Evolutionary conservation across 1,140 invertebrate genomes (phyloP), one percentile per base, ranked within the genome.

Genomic region (Oscheius sp.): DNA sequence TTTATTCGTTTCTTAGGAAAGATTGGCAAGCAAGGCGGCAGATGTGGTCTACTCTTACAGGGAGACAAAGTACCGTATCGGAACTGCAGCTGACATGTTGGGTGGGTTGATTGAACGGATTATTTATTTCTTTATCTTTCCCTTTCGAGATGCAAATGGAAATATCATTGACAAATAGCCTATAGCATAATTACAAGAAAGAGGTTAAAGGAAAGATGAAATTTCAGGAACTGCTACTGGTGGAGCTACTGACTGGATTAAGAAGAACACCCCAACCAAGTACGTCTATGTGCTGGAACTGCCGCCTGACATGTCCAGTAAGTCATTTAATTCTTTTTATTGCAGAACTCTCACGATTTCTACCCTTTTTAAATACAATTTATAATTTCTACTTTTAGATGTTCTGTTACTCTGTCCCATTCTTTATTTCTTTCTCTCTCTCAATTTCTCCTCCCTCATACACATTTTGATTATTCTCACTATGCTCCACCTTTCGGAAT

Each of bases 201-300:
- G n/a, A n/a, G n/a, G n/a, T n/a, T n/a, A n/a, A n/a, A n/a, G n/a
- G n/a, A n/a, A n/a, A n/a, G n/a, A n/a, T n/a, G n/a, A n/a, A n/a
- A n/a, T n/a, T n/a, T n/a, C n/a, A n/a, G n/a, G n/a, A 4, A 77
- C 80, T 0, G 80, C 81, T 10, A 82, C 80, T 29, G 80, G 80
- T 3, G 81, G 81, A 29, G 77, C 79, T 0, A 79, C 74, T 1
- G 80, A 82, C 72, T 82, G 80, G 80, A 79, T 81, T 38, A 81
- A 81, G 59, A 67, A 76, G 55, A 82, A 83, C 49, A 83, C 81
- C 13, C 31, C 45, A 13, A 81, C 75, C 13, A 82, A 82, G 74
- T 82, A 82, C 49, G 79, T 83, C 3, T 82, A 83, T 67, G 79
- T 80, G 2, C 63, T 82, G n/a, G 80, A 82, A 68, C 65, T 82